Evolutionary conservation across 2,888 invertebrate species (phyloP).

Genomic region (Hirtodrosophila alboralis): DNA sequence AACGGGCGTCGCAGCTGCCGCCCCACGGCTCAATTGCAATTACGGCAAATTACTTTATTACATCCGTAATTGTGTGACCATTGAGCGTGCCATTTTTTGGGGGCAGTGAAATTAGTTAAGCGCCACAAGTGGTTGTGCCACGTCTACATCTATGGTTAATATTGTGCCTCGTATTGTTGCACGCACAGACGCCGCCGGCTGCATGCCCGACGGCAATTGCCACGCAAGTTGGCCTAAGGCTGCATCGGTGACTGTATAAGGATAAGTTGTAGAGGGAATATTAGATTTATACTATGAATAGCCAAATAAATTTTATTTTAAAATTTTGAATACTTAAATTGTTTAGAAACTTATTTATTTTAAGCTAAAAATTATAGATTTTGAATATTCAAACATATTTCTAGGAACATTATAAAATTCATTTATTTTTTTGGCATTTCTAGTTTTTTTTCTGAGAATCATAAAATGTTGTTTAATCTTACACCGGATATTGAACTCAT

Average conservation of each 20-base stretch:
- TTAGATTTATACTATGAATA: too few relatives aligned
- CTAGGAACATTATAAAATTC: too few relatives aligned
- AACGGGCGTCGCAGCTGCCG: constrained; percentile 47
- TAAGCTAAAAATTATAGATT: too few relatives aligned
- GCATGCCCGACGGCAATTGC: constrained; percentile 54
- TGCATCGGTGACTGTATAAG: neutral
- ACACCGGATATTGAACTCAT: too few relatives aligned
- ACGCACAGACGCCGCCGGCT: constrained; percentile 30
- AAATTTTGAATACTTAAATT: too few relatives aligned
- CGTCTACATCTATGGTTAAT: constrained; percentile 15
- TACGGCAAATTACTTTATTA: constrained; percentile 84
- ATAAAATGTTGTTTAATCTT: too few relatives aligned
- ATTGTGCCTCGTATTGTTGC: constrained; percentile 30
- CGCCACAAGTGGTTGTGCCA: constrained; percentile 75
- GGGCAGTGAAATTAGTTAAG: constrained; percentile 64
- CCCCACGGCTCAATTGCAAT: constrained; percentile 82
- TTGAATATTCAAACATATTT: too few relatives aligned
- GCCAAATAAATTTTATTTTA: too few relatives aligned
- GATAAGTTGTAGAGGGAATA: too few relatives aligned
- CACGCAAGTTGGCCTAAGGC: neutral
- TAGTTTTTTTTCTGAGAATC: too few relatives aligned
- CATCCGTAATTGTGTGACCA: constrained; percentile 84
- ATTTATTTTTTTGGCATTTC: too few relatives aligned
- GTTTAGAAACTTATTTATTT: too few relatives aligned
- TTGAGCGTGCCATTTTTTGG: constrained; percentile 81